These are phyloP conservation scores for Drosophila takahashii DNA, from an alignment of 1,140 invertebrate species.

Conservation along the genomic window DNA sequence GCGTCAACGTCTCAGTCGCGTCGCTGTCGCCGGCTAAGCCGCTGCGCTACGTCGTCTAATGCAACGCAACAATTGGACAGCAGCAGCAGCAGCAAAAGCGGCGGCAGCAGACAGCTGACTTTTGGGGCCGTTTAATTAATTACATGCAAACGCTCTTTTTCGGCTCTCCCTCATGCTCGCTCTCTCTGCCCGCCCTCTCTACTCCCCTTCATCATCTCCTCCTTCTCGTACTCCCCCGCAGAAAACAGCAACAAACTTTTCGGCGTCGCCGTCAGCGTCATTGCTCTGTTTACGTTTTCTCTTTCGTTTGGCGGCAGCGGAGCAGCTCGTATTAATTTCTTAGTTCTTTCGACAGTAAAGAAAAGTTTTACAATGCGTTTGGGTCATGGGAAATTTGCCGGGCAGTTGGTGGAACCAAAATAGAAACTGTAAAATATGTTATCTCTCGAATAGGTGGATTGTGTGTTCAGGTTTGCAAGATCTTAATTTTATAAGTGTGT, in stretches of 20 bases:
- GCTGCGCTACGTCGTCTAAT: conserved; percentile 58
- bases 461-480: background rate
- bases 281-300: conserved; percentile 71
- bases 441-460: background rate
- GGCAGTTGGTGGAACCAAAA: background rate
- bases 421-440: background rate
- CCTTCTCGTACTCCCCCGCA: conserved; percentile 2
- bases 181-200: conserved; percentile 10
- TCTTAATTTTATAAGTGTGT: too few species aligned
- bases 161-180: conserved; percentile 46
- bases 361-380: conserved; percentile 39
- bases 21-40: conserved; percentile 46
- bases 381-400: conserved; percentile 17
- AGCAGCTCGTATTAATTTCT: conserved; percentile 60
- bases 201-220: background rate
- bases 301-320: conserved; percentile 68
- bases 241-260: conserved; percentile 69
- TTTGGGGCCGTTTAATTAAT: conserved; percentile 76
- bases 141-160: conserved; percentile 65
- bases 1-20: conserved; percentile 23
- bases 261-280: conserved; percentile 44
- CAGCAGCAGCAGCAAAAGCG: conserved; percentile 23
- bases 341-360: conserved; percentile 38
- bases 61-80: conserved; percentile 77
- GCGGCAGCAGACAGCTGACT: conserved; percentile 70